These are phyloP conservation scores for Karalla daura DNA, from an alignment of 2,797 vertebrate genomes.

Conservation along the genomic window DNA sequence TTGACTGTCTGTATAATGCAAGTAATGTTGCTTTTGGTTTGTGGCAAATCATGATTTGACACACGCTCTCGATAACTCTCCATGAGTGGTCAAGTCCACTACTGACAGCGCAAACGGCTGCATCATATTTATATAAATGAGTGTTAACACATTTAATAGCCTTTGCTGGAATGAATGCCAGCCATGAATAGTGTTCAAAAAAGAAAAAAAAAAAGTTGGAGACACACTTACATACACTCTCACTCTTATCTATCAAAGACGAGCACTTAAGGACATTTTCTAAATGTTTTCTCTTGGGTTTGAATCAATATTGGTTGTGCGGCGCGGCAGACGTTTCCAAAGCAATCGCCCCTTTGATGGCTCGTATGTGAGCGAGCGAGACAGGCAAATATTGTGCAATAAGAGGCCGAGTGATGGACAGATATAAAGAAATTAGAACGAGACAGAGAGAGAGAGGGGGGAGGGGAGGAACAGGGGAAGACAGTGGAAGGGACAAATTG, in stretches of 20 bases:
- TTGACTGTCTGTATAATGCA: no score
- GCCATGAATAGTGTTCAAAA: background rate
- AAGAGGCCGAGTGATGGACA: conserved; percentile 10
- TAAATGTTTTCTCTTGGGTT: background rate
- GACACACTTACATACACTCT: background rate
- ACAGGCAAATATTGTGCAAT: background rate
- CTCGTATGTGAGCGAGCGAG: conserved; percentile 3
- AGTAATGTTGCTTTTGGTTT: no score
- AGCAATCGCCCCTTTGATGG: conserved; percentile 5
- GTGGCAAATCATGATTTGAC: no score
- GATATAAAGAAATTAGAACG: conserved; percentile 30
- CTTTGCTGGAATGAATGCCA: background rate
- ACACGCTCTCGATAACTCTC: background rate
- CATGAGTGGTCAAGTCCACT: background rate
- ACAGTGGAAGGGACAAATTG: conserved; percentile 41
- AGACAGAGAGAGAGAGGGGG: conserved; percentile 5
- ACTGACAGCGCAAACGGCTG: background rate
- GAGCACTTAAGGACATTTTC: background rate
- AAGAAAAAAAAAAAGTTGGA: background rate
- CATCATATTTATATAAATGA: no score
- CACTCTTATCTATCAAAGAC: background rate
- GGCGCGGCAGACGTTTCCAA: conserved; percentile 1
- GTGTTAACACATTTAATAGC: background rate
- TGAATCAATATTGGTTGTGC: background rate
- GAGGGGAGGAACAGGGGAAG: conserved; percentile 18